A percentile compares a stretch with the other conserved stretches of the same genome.
Evolutionary conservation across 2,888 invertebrate species (phyloP).

Genomic region (Lasioglossum villosulum): DNA sequence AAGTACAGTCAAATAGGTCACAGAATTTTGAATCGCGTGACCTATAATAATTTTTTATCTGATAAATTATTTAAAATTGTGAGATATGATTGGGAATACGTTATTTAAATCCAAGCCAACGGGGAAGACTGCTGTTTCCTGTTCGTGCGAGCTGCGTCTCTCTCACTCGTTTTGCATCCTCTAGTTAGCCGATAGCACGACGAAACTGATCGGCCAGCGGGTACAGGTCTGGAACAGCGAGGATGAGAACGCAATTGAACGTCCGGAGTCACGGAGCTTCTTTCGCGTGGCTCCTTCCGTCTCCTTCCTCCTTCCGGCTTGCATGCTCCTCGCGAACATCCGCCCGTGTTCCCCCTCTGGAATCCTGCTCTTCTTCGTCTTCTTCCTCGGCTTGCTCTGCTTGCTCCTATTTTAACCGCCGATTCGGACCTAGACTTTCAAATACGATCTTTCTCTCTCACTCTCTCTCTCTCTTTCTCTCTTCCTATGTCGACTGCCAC

Average conservation of each 20-base stretch:
- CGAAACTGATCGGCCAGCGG: slow-evolving; percentile 75
- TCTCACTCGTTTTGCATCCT: slow-evolving; percentile 24
- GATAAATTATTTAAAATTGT: neutral
- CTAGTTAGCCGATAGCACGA: slow-evolving; percentile 70
- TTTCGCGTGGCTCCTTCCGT: slow-evolving; percentile 41
- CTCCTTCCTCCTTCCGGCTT: slow-evolving; percentile 45
- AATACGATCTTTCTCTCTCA: neutral
- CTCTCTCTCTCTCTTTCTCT: neutral
- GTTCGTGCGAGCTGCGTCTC: slow-evolving; percentile 2
- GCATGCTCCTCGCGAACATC: slow-evolving; percentile 35
- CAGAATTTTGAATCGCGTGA: no score
- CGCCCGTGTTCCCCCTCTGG: slow-evolving; percentile 32
- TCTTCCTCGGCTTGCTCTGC: neutral
- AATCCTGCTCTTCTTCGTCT: slow-evolving; percentile 8
- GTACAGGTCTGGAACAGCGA: slow-evolving; percentile 55
- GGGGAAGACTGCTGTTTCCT: slow-evolving; percentile 36
- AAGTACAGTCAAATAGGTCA: no score
- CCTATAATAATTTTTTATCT: neutral
- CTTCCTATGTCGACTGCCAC: neutral
- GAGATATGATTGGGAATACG: neutral
- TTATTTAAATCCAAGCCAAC: slow-evolving; percentile 79
- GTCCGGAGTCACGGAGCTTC: slow-evolving; percentile 69
- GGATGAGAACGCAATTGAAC: slow-evolving; percentile 75
- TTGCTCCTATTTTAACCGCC: neutral
- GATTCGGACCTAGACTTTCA: neutral